phyloP scores from a whole-genome alignment of 1,140 invertebrate genomes.

The Aphaenogaster ashmeadi region DNA sequence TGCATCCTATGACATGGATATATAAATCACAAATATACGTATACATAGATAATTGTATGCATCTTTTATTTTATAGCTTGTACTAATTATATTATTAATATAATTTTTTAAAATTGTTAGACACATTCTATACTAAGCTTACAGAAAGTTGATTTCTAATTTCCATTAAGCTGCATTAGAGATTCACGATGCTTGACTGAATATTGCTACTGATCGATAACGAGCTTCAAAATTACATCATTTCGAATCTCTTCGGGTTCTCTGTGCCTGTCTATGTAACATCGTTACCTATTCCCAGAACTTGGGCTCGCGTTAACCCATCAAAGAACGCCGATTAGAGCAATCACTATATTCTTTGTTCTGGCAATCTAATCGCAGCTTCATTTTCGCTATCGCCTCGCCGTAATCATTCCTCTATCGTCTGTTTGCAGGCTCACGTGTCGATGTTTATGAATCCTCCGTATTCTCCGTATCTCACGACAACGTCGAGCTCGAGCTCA shows the following conservation, averaged over 20 bases:
- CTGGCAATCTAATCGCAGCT: constrained; percentile 29
- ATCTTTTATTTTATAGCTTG: too few species aligned
- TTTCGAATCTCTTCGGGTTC: not conserved
- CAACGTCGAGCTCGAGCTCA: not conserved
- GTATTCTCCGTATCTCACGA: constrained; percentile 12
- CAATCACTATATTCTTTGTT: constrained; percentile 51
- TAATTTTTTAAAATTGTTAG: not conserved
- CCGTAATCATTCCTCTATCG: constrained; percentile 31
- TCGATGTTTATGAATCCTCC: constrained; percentile 38
- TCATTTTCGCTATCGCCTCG: not conserved
- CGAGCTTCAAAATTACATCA: not conserved
- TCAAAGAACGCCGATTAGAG: constrained; percentile 1
- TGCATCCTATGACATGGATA: too few species aligned
- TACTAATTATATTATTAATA: not conserved
- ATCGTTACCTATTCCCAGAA: not conserved
- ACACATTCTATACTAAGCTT: not conserved
- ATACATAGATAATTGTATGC: too few species aligned
- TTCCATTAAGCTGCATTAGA: not conserved
- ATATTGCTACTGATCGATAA: not conserved
- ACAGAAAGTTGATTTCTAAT: not conserved
- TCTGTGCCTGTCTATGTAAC: not conserved
- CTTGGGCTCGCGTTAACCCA: not conserved
- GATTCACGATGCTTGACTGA: not conserved
- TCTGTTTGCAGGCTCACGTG: constrained; percentile 26
- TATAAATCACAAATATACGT: too few species aligned